Evolutionary conservation across 2,888 invertebrate species (phyloP), one percentile per base, ranked within the genome.

Genomic region (Chalcosyrphus nemorum): DNA sequence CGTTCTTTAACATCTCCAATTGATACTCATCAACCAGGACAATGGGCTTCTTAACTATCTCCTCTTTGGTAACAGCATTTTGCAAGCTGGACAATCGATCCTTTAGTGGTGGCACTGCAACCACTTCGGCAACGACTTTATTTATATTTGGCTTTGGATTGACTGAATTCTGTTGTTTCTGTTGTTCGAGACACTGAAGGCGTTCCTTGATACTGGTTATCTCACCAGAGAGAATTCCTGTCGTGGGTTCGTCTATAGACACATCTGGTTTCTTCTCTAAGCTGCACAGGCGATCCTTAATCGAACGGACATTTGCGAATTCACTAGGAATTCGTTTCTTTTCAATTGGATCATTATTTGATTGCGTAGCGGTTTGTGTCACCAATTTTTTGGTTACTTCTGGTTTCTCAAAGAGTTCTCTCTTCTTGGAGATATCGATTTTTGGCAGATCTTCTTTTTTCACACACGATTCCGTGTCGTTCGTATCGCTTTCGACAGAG

Each of bases 331-430:
- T 63, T 65, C 11, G 68, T 56, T 72, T 72, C 80, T 77, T 84
- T 38, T 81, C 82, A 27, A 43, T 85, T 82, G 84, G 84, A 52
- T 90, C 90, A 32, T 59, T 50, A 32, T 70, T 65, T n/a, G n/a
- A n/a, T 3, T 70, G 74, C 17, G 43, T 43, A 19, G 56, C 21
- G 13, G 75, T 50, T 32, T 47, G 35, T 27, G 54, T 54, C 13
- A 57, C 38, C 13, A 13, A 13, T 11, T 29, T 59, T 56, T 84
- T 86, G 57, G 57, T 57, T 11, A 70, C 43, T 38, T 81, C 84
- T 87, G 94, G 94, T 87, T 94, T 93, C 90, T 97, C 97, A 88
- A 97, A 97, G 80, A 97, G 93, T 90, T 96, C 96, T 87, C 96
- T 94, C 87, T 96, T 93, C 92, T 96, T 96, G 75, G 94, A 93